phyloP scores from a whole-genome alignment of 1,140 invertebrate species.

The Cepaea nemoralis region DNA sequence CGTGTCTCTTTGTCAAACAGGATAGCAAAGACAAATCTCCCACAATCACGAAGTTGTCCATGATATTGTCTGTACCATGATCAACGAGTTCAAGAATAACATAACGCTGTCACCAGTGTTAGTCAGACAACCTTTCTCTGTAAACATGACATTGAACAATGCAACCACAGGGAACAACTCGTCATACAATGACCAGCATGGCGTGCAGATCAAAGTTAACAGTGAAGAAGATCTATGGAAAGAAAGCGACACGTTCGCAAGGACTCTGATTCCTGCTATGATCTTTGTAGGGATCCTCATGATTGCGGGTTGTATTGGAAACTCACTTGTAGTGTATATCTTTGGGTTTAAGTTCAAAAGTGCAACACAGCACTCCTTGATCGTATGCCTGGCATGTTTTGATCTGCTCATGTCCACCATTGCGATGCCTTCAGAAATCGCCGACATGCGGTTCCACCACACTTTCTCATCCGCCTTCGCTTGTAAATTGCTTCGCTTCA shows the following conservation, averaged over 20 bases:
- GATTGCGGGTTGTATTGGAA: constrained; percentile 40
- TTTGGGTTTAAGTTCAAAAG: constrained; percentile 48
- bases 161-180: too few relatives aligned
- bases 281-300: constrained; percentile 43
- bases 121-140: too few relatives aligned
- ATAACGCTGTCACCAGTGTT: too few relatives aligned
- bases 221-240: neutral
- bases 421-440: constrained; percentile 55
- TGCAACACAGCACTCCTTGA: constrained; percentile 42
- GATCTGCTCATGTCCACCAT: constrained; percentile 47
- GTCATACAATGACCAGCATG: too few relatives aligned
- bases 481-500: constrained; percentile 58
- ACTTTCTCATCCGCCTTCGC: constrained; percentile 50
- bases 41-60: too few relatives aligned
- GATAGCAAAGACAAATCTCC: too few relatives aligned
- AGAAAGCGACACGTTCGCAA: constrained; percentile 24
- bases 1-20: too few relatives aligned
- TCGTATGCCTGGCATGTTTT: constrained; percentile 49
- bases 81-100: too few relatives aligned
- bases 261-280: constrained; percentile 45
- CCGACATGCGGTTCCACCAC: constrained; percentile 50
- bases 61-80: too few relatives aligned
- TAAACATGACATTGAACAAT: too few relatives aligned
- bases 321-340: constrained; percentile 45
- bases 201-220: neutral